Evolutionary conservation across 2,797 vertebrate species (phyloP).

Genomic region (Sebastes baramenuke): DNA sequence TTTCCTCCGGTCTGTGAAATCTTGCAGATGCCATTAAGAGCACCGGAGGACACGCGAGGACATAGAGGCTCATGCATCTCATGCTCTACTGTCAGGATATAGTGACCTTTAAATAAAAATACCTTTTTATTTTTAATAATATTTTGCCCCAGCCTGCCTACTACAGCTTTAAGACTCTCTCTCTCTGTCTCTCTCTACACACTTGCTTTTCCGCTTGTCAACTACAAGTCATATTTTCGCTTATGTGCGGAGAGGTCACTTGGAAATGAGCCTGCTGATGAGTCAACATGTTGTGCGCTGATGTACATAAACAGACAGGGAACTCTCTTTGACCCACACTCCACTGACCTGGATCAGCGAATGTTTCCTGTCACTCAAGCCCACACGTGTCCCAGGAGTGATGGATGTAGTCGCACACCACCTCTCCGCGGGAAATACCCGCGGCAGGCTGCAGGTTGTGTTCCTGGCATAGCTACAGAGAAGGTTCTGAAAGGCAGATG

Average conservation of each 20-base stretch:
- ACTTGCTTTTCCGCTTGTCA: slow-evolving; percentile 14
- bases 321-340: slow-evolving; percentile 67
- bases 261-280: slow-evolving; percentile 66
- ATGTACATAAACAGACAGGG: slow-evolving; percentile 69
- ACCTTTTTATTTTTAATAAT: too few relatives aligned
- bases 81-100: too few relatives aligned
- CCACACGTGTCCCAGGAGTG: slow-evolving; percentile 56
- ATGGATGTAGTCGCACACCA: slow-evolving; percentile 34
- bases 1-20: too few relatives aligned
- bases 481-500: slow-evolving; percentile 9
- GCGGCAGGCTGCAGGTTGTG: slow-evolving; percentile 20
- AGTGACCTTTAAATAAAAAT: too few relatives aligned
- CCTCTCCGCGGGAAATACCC: slow-evolving; percentile 46
- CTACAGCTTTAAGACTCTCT: not conserved
- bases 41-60: too few relatives aligned
- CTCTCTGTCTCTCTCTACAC: not conserved
- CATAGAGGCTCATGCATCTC: too few relatives aligned
- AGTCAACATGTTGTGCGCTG: slow-evolving; percentile 61
- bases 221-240: slow-evolving; percentile 23
- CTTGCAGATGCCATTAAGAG: rapidly evolving
- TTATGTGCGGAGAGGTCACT: slow-evolving; percentile 59
- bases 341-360: slow-evolving; percentile 71
- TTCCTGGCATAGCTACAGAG: slow-evolving; percentile 21
- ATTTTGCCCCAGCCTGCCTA: not conserved
- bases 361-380: slow-evolving; percentile 68